Base-by-base conservation (phyloP, 2,888 invertebrate genomes). In the Nipponacmea schrenckii region DNA sequence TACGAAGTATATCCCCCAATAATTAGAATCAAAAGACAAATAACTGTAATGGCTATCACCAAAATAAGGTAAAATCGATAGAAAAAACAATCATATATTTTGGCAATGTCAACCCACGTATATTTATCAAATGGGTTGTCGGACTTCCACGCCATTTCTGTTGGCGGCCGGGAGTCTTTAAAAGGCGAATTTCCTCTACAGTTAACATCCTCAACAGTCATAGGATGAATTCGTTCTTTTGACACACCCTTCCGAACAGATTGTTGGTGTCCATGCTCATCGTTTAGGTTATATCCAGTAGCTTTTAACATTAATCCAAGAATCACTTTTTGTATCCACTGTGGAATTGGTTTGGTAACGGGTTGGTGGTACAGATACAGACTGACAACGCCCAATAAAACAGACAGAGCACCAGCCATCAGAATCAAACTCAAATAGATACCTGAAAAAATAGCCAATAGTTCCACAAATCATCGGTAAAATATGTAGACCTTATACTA, bases 341-440 rank as follows among this genome's bases (percentile, higher is more conserved):
- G 44, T 14, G 77, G 74, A n/a, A 74, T 31, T 7, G 68, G 27
- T 27, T 69, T 24, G 14, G 69, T 62, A 3, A 68, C 68, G 12
- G 63, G 64, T 45, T 62, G 72, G 65, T 76, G 74, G 67, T 75
- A 74, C 4, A 79, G 63, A 3, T 74, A 69, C 31, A 78, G 74
- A 27, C 72, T 74, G 14, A 79, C 7, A 24, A 79, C 77, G 10
- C 77, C 77, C 15, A 79, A 56, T 8, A 78, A 27, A 8, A 78
- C 74, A 3, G 75, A 75, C 15, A 80, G 15, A 2, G 73, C 73
- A 10, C 78, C 75, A 0, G 79, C 31, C 12, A 74, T 62, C 15
- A 77, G 71, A 27, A 78, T 73, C 12, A 77, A 46, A 1, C 70
- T 74, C n/a, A 79, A 68, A 74, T 80, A 80, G n/a, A 78, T 68